Evolutionary conservation across 2,113 vertebrate genomes (phyloP).

Genomic region (Donacobius atricapilla): DNA sequence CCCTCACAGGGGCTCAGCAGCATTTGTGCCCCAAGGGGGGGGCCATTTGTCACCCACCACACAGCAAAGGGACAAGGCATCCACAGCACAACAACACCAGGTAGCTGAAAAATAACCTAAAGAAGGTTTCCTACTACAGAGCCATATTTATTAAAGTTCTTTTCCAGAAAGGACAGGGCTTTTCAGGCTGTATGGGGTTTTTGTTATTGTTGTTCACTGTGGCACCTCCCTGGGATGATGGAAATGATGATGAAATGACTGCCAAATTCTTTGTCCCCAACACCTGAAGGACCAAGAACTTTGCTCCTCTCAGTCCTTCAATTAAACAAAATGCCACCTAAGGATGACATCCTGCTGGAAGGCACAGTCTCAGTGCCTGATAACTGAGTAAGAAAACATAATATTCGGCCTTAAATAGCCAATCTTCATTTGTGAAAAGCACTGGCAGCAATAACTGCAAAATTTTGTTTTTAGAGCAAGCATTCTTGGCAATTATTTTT

Average conservation of each 20-base stretch:
- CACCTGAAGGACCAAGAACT: neutral
- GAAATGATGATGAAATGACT: neutral
- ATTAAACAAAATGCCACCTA: neutral
- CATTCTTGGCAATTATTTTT: conserved; percentile 1
- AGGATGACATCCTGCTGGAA: neutral
- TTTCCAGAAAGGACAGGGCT: neutral
- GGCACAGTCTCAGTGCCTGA: neutral
- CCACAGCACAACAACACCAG: neutral
- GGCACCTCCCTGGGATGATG: neutral
- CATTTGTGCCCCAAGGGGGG: neutral
- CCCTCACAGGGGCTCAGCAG: neutral
- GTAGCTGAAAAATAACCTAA: neutral
- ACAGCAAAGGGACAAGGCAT: neutral
- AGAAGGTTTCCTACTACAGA: neutral
- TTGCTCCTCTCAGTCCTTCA: neutral
- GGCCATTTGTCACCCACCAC: neutral
- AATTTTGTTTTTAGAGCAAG: neutral
- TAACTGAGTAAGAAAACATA: neutral
- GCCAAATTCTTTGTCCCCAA: neutral
- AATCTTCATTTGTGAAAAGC: neutral
- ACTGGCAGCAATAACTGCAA: conserved; percentile 1
- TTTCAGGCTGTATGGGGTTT: fast-evolving
- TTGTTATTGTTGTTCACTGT: neutral
- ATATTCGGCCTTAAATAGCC: neutral
- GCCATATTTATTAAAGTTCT: neutral